Percentiles rank a stretch among this genome's conserved stretches.
phyloP scores from a whole-genome alignment of 2,797 vertebrate genomes.

The Lepus oiostolus region DNA sequence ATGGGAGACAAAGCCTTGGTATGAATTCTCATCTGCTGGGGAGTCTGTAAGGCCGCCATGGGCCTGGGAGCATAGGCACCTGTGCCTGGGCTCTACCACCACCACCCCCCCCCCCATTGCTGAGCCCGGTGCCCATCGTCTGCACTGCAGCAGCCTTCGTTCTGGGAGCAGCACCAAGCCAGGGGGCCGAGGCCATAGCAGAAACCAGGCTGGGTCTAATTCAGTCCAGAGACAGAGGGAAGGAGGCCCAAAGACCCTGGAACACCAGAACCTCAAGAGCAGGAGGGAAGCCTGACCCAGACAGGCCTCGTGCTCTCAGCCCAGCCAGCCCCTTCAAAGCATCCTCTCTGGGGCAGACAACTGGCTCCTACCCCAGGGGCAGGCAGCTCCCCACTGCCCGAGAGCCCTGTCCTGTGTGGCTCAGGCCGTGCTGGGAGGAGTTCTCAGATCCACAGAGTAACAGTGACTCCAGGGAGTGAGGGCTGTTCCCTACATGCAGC shows the following conservation, averaged over 20 bases:
- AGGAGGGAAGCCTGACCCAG: background rate
- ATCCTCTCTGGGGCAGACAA: background rate
- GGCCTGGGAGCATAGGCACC: background rate
- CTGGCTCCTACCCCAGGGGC: background rate
- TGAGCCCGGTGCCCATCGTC: accelerated
- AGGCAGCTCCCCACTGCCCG: background rate
- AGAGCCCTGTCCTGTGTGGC: background rate
- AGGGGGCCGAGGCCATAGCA: background rate
- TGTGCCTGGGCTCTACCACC: accelerated
- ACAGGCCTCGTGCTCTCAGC: background rate
- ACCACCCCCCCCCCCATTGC: accelerated
- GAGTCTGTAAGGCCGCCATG: background rate
- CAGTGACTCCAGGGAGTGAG: background rate
- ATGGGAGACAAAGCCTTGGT: slow-evolving; percentile 87
- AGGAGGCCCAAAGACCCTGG: background rate
- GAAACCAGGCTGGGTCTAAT: background rate
- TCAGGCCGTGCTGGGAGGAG: background rate
- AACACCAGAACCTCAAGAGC: background rate
- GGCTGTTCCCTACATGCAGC: background rate
- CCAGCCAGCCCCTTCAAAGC: background rate
- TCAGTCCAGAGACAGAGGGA: background rate
- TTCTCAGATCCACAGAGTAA: background rate
- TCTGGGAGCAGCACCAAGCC: background rate
- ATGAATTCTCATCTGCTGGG: slow-evolving; percentile 60
- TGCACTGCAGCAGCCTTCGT: accelerated